These are phyloP conservation scores for Ptilonorhynchus violaceus DNA, from an alignment of 2,113 vertebrate genomes.

Conservation along the genomic window DNA sequence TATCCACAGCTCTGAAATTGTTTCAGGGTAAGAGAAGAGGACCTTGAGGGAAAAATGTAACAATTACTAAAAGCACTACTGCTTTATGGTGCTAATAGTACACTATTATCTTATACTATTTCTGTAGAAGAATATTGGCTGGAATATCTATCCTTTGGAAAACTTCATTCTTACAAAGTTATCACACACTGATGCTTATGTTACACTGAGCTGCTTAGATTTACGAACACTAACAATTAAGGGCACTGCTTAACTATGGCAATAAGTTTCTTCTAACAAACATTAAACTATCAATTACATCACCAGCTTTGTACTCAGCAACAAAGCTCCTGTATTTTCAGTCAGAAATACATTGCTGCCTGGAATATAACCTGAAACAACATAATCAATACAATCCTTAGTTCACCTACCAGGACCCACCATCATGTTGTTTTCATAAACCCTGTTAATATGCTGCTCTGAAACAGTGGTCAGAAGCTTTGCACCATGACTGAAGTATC, in stretches of 20 bases:
- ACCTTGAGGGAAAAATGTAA: neutral
- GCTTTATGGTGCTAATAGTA: neutral
- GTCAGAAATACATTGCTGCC: neutral
- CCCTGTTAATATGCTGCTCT: neutral
- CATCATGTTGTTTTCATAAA: neutral
- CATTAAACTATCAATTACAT: neutral
- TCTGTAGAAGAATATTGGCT: neutral
- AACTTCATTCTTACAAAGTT: neutral
- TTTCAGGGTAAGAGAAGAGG: neutral
- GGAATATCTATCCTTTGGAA: neutral
- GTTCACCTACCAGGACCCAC: neutral
- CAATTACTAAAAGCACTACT: neutral
- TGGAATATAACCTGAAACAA: neutral
- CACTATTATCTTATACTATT: neutral
- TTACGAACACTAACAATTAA: neutral
- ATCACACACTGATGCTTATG: neutral
- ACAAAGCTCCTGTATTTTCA: neutral
- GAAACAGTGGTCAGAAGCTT: neutral
- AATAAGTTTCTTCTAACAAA: neutral
- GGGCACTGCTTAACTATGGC: neutral
- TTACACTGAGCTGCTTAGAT: neutral
- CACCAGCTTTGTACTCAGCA: neutral
- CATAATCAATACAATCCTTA: neutral
- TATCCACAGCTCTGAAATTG: neutral
- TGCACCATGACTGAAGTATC: neutral